phyloP scores from a whole-genome alignment of 1,140 invertebrate species.

The Drosophila eugracilis region DNA sequence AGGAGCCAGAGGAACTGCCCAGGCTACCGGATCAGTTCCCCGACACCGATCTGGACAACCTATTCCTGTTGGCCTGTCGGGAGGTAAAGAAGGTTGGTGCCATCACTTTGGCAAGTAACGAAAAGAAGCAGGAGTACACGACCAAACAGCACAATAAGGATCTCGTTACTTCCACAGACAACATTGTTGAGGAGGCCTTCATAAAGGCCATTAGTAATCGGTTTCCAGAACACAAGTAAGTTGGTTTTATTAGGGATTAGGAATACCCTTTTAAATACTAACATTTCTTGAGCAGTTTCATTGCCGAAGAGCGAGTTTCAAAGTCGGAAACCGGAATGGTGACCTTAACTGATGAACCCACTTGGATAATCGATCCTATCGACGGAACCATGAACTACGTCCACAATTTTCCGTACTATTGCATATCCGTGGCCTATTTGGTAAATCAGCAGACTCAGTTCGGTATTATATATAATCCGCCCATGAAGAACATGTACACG shows the following conservation, averaged over 20 bases:
- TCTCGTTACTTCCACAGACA: constrained; percentile 23
- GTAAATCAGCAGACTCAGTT: constrained; percentile 89
- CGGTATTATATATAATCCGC: constrained; percentile 95
- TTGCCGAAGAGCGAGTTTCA: constrained; percentile 95
- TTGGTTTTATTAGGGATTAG: not conserved
- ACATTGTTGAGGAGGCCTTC: constrained; percentile 45
- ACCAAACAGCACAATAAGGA: constrained; percentile 27
- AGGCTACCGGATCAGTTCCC: not conserved
- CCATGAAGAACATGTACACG: constrained; percentile 88
- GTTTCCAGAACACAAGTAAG: constrained; percentile 63
- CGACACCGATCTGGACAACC: constrained; percentile 21
- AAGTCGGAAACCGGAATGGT: constrained; percentile 86
- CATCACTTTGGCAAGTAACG: constrained; percentile 27
- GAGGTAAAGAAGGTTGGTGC: constrained; percentile 33
- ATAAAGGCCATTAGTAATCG: constrained; percentile 29
- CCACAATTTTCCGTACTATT: constrained; percentile 92
- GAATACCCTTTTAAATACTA: too few species aligned
- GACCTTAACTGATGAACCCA: constrained; percentile 93
- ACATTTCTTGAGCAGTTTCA: constrained; percentile 90
- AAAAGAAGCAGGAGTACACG: constrained; percentile 4
- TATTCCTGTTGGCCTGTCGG: constrained; percentile 27
- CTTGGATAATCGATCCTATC: constrained; percentile 98
- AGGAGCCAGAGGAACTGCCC: constrained; percentile 5
- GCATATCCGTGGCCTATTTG: constrained; percentile 91
- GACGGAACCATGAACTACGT: constrained; percentile 96